phyloP scores from a whole-genome alignment of 2,888 invertebrate genomes.

The Pseudococcus viburni region DNA sequence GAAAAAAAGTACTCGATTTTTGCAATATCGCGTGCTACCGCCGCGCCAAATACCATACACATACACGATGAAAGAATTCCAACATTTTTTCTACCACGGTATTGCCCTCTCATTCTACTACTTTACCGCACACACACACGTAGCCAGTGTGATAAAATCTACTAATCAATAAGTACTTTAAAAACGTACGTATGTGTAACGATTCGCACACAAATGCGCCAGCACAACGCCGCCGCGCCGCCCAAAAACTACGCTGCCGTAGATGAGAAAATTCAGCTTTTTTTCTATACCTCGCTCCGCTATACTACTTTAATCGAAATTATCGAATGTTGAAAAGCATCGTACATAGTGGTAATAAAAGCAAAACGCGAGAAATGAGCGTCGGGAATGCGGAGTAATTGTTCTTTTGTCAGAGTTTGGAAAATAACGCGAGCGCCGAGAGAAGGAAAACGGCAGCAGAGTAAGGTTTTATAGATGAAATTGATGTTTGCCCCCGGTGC shows the following conservation, averaged over 20 bases:
- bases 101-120: not conserved
- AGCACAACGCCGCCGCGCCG: too few relatives aligned
- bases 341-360: constrained; percentile 20
- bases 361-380: constrained; percentile 9
- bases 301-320: constrained; percentile 21
- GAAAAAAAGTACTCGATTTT: constrained; percentile 52
- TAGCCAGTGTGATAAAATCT: constrained; percentile 23
- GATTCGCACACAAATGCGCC: not conserved
- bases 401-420: constrained; percentile 40
- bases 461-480: not conserved
- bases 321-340: constrained; percentile 30
- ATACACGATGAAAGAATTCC: constrained; percentile 41
- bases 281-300: not conserved
- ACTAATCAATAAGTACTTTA: constrained; percentile 48
- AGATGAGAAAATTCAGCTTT: constrained; percentile 15
- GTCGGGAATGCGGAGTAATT: constrained; percentile 38
- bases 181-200: not conserved
- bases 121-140: not conserved
- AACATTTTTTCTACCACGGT: constrained; percentile 6
- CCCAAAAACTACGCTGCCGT: not conserved
- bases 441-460: not conserved
- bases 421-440: not conserved
- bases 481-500: not conserved
- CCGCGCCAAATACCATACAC: constrained; percentile 5
- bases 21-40: constrained; percentile 49